Base-by-base conservation (phyloP, 1,140 invertebrate genomes). In the Drosophila ogumai region DNA sequence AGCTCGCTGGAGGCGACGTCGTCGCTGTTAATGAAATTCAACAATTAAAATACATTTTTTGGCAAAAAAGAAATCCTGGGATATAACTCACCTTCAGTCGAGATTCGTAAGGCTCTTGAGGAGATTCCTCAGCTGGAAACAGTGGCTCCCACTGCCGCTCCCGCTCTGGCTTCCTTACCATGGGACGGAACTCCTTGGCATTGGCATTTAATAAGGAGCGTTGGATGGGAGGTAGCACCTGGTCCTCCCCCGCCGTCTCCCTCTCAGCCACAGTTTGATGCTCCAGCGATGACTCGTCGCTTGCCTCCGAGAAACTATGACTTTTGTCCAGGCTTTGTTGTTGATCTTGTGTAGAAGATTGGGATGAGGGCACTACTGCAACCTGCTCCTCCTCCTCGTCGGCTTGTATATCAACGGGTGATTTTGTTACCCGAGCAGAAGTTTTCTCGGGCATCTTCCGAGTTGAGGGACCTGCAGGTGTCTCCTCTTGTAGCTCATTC, bases 1-100 rank as follows among this genome's bases (percentile, higher is more conserved):
- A 10, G 22, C 40, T 3, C 74, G 74, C 36, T 77, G 74, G 0
- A 22, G 43, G 32, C 49, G 47, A 10, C 74, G 72, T 38, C 74
- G 28, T 28, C 22, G 12, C 44, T 47, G 44, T 47, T 1, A 46
- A 13, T 15, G 1, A 13, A 46, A 25, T 22, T 22, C 12, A 46
- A 46, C 2, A 10, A 12, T 44, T 44, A 22, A 44, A 1, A 19
- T 19, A 19, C 1, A 12, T 19, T 12, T 8, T 44, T 6, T 4
- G 17, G 4, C 3, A 38, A 38, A 5, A 6, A 44, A 22, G 5
- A 2, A 0, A 17, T 9, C 1, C n/a, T 41, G 8, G 10, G 12
- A 12, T 12, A 49, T 44, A 25, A 67, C 67, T 47, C n/a, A 71
- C 67, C 28, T 13, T 38, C 2, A 56, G 15, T 22, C 8, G 25